Evolutionary conservation across 1,140 invertebrate species (phyloP).

Genomic region (Sarcophaga bullata): DNA sequence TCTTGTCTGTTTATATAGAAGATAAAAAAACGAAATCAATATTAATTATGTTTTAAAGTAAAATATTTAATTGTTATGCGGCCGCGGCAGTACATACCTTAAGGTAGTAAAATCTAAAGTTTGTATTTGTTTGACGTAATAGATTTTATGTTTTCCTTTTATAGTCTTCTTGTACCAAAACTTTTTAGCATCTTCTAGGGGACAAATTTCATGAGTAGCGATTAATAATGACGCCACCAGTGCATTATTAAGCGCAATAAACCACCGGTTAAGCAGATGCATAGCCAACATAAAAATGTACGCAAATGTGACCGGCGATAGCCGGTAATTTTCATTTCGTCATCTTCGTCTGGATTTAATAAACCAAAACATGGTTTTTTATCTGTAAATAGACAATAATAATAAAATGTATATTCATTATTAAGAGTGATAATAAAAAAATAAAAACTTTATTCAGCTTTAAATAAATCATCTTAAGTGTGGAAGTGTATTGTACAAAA

Average conservation of each 20-base stretch:
- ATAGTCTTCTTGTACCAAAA: conserved; percentile 81
- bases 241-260: conserved; percentile 83
- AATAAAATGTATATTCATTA: background rate
- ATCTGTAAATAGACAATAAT: conserved; percentile 49
- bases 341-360: conserved; percentile 74
- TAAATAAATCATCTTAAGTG: too few relatives aligned
- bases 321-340: conserved; percentile 77
- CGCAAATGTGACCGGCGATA: conserved; percentile 69
- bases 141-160: conserved; percentile 76
- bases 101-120: conserved; percentile 57
- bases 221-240: conserved; percentile 87
- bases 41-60: too few relatives aligned
- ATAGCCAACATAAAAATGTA: conserved; percentile 71
- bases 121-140: conserved; percentile 72
- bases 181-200: conserved; percentile 77
- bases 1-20: background rate
- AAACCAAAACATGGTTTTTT: conserved; percentile 52
- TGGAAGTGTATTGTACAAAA: too few relatives aligned
- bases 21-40: background rate
- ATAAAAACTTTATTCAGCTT: too few relatives aligned
- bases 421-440: background rate
- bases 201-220: conserved; percentile 76
- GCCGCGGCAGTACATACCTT: conserved; percentile 52
- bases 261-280: conserved; percentile 76
- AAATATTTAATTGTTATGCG: background rate